Conservation (phyloP, 2,113 vertebrate genomes). For the Dasypus novemcinctus region DNA sequence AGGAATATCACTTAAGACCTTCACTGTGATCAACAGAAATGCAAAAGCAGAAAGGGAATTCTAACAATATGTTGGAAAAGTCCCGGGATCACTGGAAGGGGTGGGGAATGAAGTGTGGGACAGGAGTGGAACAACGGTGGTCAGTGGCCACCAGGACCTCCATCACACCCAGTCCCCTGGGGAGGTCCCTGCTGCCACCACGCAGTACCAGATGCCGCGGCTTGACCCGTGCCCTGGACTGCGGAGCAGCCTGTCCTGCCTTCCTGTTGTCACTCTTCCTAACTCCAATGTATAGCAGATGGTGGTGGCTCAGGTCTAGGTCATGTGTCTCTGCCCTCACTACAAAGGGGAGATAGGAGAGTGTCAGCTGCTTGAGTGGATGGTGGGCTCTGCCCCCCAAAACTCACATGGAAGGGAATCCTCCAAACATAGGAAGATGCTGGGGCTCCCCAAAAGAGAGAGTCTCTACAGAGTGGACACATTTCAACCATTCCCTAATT, state of each 20-base stretch:
- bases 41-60: background rate
- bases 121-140: no score
- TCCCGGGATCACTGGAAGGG: background rate
- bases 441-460: background rate
- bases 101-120: background rate
- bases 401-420: background rate
- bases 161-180: no score
- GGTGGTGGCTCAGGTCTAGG: background rate
- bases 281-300: background rate
- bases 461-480: accelerated
- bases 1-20: background rate
- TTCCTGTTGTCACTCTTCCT: background rate
- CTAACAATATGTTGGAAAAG: background rate
- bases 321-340: background rate
- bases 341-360: background rate
- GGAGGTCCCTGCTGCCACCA: no score
- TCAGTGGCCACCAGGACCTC: background rate
- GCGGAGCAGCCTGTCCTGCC: background rate
- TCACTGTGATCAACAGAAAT: background rate
- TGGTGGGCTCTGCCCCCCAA: background rate
- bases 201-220: no score
- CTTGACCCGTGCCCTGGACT: no score
- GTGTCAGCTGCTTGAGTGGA: no score
- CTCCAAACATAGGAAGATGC: background rate
- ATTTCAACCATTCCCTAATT: background rate